Evolutionary conservation across 2,113 vertebrate species (phyloP).

Genomic region (Dipodomys ordii): DNA sequence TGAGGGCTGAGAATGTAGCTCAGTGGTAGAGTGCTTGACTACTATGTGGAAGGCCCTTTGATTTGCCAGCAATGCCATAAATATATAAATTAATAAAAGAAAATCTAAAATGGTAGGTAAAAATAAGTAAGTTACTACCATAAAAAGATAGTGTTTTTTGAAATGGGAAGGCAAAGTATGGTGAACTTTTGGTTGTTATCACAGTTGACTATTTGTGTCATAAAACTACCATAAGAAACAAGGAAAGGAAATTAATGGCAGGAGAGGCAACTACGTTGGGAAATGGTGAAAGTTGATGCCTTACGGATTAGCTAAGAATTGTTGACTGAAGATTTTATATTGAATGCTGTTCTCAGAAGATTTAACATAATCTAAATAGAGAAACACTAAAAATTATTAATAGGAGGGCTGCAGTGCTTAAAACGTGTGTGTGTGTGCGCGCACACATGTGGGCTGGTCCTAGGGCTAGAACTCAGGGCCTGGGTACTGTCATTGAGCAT

Average conservation of each 20-base stretch:
- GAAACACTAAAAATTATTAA: conserved; percentile 43
- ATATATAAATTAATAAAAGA: too few species aligned
- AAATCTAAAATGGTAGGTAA: background rate
- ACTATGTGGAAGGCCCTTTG: too few species aligned
- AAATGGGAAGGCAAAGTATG: background rate
- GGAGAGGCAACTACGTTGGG: background rate
- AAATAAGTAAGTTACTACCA: background rate
- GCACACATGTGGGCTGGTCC: too few species aligned
- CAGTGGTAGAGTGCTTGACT: too few species aligned
- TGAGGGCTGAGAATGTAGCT: too few species aligned
- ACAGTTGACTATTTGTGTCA: background rate
- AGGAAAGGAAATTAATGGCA: conserved; percentile 24
- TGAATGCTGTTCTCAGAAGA: conserved; percentile 43
- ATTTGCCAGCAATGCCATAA: too few species aligned
- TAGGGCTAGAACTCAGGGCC: too few species aligned
- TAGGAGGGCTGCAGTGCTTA: conserved; percentile 4
- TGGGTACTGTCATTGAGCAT: too few species aligned
- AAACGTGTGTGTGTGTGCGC: background rate
- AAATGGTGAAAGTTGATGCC: conserved; percentile 25
- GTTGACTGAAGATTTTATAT: conserved; percentile 62
- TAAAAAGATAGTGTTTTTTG: background rate
- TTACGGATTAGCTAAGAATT: conserved; percentile 57
- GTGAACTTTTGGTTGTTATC: background rate
- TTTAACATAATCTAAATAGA: conserved; percentile 51
- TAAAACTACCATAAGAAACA: background rate